Evolutionary conservation across 2,888 invertebrate species (phyloP), one percentile per base, ranked within the genome.

Genomic region (Nezara viridula): DNA sequence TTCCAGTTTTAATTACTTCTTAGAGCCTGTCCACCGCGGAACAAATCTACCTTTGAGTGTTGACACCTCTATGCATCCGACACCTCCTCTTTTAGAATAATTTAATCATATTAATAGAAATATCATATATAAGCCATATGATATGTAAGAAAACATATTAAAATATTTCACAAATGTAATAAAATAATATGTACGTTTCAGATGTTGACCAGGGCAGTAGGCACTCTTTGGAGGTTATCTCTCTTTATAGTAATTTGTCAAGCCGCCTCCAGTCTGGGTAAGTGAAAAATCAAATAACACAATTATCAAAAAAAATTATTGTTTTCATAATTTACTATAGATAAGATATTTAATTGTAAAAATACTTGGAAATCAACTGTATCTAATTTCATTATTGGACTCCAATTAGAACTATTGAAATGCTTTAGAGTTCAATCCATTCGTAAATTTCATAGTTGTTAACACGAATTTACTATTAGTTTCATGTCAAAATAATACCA

Each of bases 211-310:
- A 89, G 89, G 88, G 89, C 90, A 85, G 89, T 90, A 66, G 89
- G 89, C 89, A 88, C 90, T 85, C 52, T 89, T 81, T 86, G 89
- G 90, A 90, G 90, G 90, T 89, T 90, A 66, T 88, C 89, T 60
- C 86, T 91, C 24, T 85, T 91, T 44, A 88, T 90, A 85, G 91
- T 90, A 32, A 73, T 91, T 19, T 55, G 89, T 73, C 89, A 89
- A 40, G 90, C 90, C 27, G 91, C 90, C 49, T 89, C 90, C n/a
- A 90, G 90, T 73, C 89, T 91, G 86, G 91, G 91, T 91, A 86
- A 90, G 90, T 88, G 21, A 12, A 52, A 32, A 73, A 44, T n/a
- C 5, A 44, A 44, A 10, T 27, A 60, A 12, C 50, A 9, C 14
- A 27, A 60, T 60, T 55, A n/a, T 60, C 2, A 0, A 60, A 27